Evolutionary conservation across 1,140 invertebrate genomes (phyloP).

Genomic region (Drosophila jambulina): DNA sequence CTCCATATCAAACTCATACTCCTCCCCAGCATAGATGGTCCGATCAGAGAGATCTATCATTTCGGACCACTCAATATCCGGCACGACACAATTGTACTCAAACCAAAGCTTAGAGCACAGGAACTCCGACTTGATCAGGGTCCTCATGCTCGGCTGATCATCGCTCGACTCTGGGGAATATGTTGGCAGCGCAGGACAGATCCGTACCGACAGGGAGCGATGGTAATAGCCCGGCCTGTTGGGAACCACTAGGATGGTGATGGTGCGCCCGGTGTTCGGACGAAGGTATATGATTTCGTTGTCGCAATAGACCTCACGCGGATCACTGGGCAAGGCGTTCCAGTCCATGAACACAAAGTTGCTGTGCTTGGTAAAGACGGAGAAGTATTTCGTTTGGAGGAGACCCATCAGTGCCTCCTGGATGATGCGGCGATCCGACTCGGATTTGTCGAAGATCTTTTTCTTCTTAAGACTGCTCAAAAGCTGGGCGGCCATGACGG

Average conservation of each 20-base stretch:
- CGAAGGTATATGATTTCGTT: constrained; percentile 74
- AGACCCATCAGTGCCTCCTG: constrained; percentile 59
- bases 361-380: constrained; percentile 60
- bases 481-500: constrained; percentile 49
- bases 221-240: constrained; percentile 65
- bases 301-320: constrained; percentile 68
- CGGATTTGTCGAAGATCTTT: constrained; percentile 72
- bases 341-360: constrained; percentile 79
- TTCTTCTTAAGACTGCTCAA: constrained; percentile 56
- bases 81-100: constrained; percentile 69
- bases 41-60: constrained; percentile 45
- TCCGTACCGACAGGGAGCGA: constrained; percentile 63
- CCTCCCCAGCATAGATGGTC: constrained; percentile 65
- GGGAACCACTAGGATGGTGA: constrained; percentile 71
- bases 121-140: constrained; percentile 55
- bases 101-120: constrained; percentile 70
- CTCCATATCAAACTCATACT: constrained; percentile 63
- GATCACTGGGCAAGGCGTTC: constrained; percentile 74
- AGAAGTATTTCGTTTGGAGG: constrained; percentile 66
- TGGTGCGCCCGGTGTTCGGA: constrained; percentile 71
- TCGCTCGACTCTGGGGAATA: constrained; percentile 19
- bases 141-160: constrained; percentile 15
- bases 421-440: constrained; percentile 70
- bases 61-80: constrained; percentile 60
- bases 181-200: constrained; percentile 51